Percentiles rank a stretch among this genome's conserved stretches.
Conservation (phyloP, 2,888 invertebrate genomes). For the Epirrhoe tristata region DNA sequence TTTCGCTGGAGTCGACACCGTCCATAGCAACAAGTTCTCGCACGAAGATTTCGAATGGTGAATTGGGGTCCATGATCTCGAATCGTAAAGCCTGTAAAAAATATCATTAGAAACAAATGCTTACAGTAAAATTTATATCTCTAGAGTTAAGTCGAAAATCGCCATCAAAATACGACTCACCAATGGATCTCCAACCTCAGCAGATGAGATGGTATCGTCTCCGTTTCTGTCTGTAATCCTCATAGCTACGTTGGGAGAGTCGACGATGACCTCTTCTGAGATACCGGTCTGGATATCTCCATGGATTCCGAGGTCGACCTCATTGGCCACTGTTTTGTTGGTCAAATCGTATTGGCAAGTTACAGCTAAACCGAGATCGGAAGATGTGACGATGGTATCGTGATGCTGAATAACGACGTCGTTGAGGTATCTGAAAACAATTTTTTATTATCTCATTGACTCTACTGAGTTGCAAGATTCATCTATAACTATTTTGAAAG, state of each 20-base stretch:
- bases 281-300: constrained; percentile 95
- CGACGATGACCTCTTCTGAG: constrained; percentile 96
- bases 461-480: constrained; percentile 3
- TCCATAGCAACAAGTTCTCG: constrained; percentile 97
- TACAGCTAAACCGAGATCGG: constrained; percentile 96
- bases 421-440: constrained; percentile 88
- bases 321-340: constrained; percentile 97
- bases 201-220: constrained; percentile 93
- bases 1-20: constrained; percentile 96
- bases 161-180: constrained; percentile 54
- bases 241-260: constrained; percentile 98
- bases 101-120: constrained; percentile 6
- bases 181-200: constrained; percentile 96
- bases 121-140: constrained; percentile 15
- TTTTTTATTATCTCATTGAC: constrained; percentile 28
- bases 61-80: constrained; percentile 96
- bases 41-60: constrained; percentile 98
- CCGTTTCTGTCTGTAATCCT: constrained; percentile 94
- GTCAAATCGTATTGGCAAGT: constrained; percentile 97
- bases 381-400: constrained; percentile 97
- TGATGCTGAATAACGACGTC: constrained; percentile 98
- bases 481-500: background rate
- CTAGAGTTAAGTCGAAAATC: constrained; percentile 7
- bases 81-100: constrained; percentile 89
- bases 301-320: constrained; percentile 94